Evolutionary conservation across 2,888 invertebrate genomes (phyloP).

Genomic region (Schizaphis graminum): DNA sequence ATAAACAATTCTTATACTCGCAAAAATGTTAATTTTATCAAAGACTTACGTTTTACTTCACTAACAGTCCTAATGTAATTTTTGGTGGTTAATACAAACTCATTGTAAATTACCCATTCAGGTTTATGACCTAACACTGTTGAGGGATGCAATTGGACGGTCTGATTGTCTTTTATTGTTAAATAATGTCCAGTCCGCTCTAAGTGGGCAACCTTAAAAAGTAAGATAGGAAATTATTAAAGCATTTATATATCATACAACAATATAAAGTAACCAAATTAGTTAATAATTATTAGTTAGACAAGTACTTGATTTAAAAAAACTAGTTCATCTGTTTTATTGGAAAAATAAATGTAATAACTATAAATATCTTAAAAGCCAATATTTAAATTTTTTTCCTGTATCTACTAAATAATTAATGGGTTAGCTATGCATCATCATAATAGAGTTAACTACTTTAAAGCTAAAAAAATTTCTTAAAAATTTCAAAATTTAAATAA

Average conservation of each 20-base stretch:
- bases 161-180: slow-evolving; percentile 99
- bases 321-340: not conserved
- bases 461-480: no score
- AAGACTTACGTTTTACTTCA: slow-evolving; percentile 93
- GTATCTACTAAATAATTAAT: no score
- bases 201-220: slow-evolving; percentile 88
- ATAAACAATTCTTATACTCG: slow-evolving; percentile 39
- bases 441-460: no score
- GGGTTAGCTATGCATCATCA: no score
- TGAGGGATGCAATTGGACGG: slow-evolving; percentile 98
- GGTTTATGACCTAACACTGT: slow-evolving; percentile 99
- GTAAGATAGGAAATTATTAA: not conserved
- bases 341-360: not conserved
- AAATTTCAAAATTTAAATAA: no score
- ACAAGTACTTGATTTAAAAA: not conserved
- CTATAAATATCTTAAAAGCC: not conserved
- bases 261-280: not conserved
- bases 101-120: slow-evolving; percentile 99
- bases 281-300: not conserved
- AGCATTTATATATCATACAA: not conserved
- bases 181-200: slow-evolving; percentile 98
- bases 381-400: not conserved
- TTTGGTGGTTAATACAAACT: slow-evolving; percentile 99
- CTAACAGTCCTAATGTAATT: slow-evolving; percentile 99
- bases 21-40: not conserved